These are phyloP conservation scores for Microplitis demolitor DNA, from an alignment of 1,140 invertebrate species.

Conservation along the genomic window DNA sequence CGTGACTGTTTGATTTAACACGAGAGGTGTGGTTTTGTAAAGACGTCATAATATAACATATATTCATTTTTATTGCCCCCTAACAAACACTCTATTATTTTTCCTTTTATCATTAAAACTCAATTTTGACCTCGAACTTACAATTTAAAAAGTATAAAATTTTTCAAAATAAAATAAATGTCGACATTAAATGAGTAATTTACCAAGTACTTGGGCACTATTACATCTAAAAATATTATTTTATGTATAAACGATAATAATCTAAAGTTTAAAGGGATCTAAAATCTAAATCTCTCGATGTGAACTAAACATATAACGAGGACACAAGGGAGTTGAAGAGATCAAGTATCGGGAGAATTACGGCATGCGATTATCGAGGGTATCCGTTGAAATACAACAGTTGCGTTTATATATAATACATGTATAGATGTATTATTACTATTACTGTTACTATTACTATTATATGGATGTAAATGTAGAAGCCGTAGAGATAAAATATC, in stretches of 20 bases:
- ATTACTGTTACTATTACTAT: neutral
- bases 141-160: too few relatives aligned
- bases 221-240: neutral
- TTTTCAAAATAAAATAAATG: too few relatives aligned
- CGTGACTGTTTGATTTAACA: neutral
- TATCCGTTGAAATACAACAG: neutral
- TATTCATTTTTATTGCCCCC: too few relatives aligned
- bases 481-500: neutral
- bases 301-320: neutral
- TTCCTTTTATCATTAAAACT: too few relatives aligned
- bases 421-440: too few relatives aligned
- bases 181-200: too few relatives aligned
- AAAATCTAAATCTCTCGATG: neutral
- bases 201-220: too few relatives aligned
- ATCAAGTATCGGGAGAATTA: conserved; percentile 4
- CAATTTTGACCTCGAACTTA: too few relatives aligned
- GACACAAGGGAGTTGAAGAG: neutral
- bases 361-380: neutral
- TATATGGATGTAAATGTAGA: neutral
- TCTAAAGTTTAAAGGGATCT: neutral
- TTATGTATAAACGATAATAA: neutral
- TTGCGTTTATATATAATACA: neutral
- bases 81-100: too few relatives aligned
- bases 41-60: neutral
- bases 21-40: neutral